Conservation (phyloP, 1,140 invertebrate genomes). For the Phenacoccus solenopsis region DNA sequence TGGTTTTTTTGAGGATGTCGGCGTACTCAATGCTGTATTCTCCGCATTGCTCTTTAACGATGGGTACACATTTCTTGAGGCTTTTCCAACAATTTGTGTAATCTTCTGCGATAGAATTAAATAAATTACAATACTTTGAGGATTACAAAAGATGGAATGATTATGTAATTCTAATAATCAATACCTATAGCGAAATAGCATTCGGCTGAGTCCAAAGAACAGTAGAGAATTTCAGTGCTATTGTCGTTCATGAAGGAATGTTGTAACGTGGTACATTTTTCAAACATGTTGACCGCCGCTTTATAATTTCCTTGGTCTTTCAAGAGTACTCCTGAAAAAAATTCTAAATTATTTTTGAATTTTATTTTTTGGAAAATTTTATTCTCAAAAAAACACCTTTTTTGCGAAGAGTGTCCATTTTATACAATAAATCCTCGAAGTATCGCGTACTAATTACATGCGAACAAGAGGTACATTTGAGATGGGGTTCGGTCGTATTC, state of each 20-base stretch:
- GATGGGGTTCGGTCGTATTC: neutral
- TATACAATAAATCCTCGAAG: neutral
- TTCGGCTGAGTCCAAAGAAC: neutral
- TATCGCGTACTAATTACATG: neutral
- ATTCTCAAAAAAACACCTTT: neutral
- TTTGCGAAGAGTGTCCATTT: neutral
- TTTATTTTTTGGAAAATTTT: neutral
- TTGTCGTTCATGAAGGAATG: neutral
- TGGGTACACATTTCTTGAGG: neutral
- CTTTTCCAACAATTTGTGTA: neutral
- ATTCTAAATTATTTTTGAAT: too few relatives aligned
- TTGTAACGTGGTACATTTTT: neutral
- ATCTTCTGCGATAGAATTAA: neutral
- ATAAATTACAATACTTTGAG: neutral
- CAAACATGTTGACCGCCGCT: neutral
- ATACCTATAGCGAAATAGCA: neutral
- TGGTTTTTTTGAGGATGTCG: neutral
- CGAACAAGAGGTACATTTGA: neutral
- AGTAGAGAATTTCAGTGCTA: neutral
- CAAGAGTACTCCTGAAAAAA: neutral
- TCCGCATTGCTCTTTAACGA: neutral
- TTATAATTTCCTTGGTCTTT: neutral
- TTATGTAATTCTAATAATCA: neutral
- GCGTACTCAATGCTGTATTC: neutral
- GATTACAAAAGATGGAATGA: too few relatives aligned